Conservation (phyloP, 2,113 vertebrate genomes). For the Cyanistes caeruleus region DNA sequence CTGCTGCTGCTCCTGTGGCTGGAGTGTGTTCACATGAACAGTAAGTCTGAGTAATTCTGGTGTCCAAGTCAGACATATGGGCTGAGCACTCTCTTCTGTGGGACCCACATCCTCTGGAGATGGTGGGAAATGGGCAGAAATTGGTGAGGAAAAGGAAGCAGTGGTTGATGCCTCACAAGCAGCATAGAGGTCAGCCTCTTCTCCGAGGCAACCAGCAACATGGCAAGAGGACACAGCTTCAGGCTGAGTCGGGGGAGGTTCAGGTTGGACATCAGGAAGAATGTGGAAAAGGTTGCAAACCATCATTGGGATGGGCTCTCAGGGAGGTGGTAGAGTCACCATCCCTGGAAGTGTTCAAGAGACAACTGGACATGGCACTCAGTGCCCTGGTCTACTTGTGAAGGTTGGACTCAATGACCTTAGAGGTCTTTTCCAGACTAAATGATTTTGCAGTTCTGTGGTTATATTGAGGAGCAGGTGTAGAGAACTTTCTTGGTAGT, state of each 20-base stretch:
- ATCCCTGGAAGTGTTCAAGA: background rate
- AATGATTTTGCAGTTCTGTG: background rate
- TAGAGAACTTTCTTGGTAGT: background rate
- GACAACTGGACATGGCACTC: background rate
- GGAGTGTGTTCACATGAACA: background rate
- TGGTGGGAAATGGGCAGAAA: background rate
- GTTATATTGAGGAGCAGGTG: background rate
- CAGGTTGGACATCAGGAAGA: background rate
- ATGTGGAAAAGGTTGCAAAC: background rate
- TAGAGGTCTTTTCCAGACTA: background rate
- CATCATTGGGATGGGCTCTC: background rate
- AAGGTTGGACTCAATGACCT: background rate
- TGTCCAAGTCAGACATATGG: background rate
- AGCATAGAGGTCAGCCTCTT: fast-evolving
- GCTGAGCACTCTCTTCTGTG: background rate
- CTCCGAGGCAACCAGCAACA: background rate
- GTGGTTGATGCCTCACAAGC: background rate
- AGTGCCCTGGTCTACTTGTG: background rate
- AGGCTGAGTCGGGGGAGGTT: background rate
- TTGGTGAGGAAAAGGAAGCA: background rate
- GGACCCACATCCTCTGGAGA: fast-evolving
- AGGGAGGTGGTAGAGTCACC: background rate
- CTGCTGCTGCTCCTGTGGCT: background rate
- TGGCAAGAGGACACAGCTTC: background rate
- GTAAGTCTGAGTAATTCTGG: background rate